Evolutionary conservation across 1,140 invertebrate species (phyloP), one percentile per base, ranked within the genome.

Genomic region (Brachionus sp.): DNA sequence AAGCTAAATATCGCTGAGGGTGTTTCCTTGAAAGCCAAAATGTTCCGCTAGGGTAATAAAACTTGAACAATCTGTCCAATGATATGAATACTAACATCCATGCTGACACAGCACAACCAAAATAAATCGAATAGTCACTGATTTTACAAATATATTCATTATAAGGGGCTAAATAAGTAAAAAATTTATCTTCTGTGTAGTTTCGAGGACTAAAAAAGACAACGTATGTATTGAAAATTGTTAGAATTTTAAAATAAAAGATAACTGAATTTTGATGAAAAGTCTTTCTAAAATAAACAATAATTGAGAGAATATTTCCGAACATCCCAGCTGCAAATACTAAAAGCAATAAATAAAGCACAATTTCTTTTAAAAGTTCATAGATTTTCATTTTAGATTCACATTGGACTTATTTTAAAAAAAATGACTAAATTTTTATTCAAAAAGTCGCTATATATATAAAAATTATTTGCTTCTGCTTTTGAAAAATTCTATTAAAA

Each of bases 21-120:
- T 68, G 35, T 68, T 29, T 29, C 35, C 29, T 29, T 13, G 64
- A 68, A 7, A 68, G 13, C 25, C 25, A 68, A n/a, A 35, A 68
- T n/a, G 23, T 35, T 37, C 64, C 64, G 9, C 13, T 68, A 5
- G 64, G 64, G 13, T 68, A 68, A n/a, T 33, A 68, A 29, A 68
- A 33, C 35, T 68, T 68, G n/a, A 68, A 33, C 33, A 68, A 68
- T 33, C 64, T 29, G 29, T 68, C 64, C 12, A 68, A 35, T 7
- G 64, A 68, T n/a, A 68, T 68, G 7, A 68, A n/a, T 5, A 68
- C 64, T 68, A 68, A 7, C 3, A 16, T 68, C 64, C 64, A 68
- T 33, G 64, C 64, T 35, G 64, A 68, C 13, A 68, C 64, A 13
- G 64, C 64, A 68, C 64, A 68, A 13, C 64, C 64, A 68, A 68